These are phyloP conservation scores for Odocoileus hemionus DNA, from an alignment of 2,113 vertebrate species.

Conservation along the genomic window DNA sequence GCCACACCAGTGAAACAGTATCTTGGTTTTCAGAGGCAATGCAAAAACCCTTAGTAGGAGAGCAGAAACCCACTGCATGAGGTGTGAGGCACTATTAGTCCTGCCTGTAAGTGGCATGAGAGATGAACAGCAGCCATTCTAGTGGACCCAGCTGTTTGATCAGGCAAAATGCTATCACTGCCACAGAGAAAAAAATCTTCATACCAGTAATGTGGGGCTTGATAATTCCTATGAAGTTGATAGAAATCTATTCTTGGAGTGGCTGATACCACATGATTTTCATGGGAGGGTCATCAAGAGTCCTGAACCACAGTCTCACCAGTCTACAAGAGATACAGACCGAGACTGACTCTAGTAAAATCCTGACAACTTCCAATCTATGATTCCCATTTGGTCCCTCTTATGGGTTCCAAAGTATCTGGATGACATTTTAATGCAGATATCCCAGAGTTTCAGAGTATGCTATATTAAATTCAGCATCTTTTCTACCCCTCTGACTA, in stretches of 20 bases:
- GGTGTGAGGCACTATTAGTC: neutral
- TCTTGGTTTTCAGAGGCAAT: neutral
- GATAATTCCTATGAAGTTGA: neutral
- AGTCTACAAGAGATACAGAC: neutral
- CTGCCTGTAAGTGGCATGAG: neutral
- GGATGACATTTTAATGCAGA: neutral
- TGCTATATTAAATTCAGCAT: neutral
- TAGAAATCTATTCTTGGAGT: neutral
- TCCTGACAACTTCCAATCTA: neutral
- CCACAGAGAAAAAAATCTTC: neutral
- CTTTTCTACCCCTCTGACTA: neutral
- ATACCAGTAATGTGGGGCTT: neutral
- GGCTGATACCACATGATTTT: neutral
- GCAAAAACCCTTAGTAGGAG: neutral
- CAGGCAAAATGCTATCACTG: neutral
- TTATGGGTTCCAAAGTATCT: neutral
- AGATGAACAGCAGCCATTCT: too few relatives aligned
- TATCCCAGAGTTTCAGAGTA: neutral
- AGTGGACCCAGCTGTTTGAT: neutral
- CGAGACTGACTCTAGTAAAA: neutral
- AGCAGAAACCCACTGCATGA: neutral
- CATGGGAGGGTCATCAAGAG: neutral
- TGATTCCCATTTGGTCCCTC: neutral
- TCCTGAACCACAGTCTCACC: neutral
- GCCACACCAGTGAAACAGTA: too few relatives aligned